A percentile compares a stretch with the other conserved stretches of the same genome.
Evolutionary conservation across 2,797 vertebrate species (phyloP).

Genomic region (Sebastes itinus): DNA sequence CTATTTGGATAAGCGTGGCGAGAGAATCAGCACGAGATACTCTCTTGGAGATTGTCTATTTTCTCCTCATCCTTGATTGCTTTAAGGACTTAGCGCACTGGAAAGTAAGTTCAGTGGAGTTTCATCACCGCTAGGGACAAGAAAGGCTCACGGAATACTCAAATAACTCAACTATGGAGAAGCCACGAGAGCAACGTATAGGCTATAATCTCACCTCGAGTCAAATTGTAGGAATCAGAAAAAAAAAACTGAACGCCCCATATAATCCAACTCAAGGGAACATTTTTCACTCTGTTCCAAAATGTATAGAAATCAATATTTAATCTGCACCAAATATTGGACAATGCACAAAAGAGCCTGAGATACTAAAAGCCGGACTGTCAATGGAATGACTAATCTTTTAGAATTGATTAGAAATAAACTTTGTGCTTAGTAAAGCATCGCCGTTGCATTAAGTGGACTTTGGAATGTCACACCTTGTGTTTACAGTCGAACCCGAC

Average conservation of each 20-base stretch:
- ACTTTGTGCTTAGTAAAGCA: conserved; percentile 32
- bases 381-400: conserved; percentile 66
- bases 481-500: conserved; percentile 13
- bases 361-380: conserved; percentile 72
- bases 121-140: conserved; percentile 26
- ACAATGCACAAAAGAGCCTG: conserved; percentile 72
- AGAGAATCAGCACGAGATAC: conserved; percentile 61
- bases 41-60: conserved; percentile 62
- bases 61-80: conserved; percentile 64
- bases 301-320: conserved; percentile 85
- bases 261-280: conserved; percentile 74
- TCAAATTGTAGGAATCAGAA: conserved; percentile 62
- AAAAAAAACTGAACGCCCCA: conserved; percentile 58
- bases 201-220: conserved; percentile 46
- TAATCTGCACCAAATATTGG: conserved; percentile 83
- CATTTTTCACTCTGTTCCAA: conserved; percentile 79
- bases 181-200: conserved; percentile 10
- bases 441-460: conserved; percentile 45
- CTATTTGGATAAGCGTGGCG: conserved; percentile 68
- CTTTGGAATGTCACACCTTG: conserved; percentile 39
- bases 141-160: conserved; percentile 38
- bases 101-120: conserved; percentile 52
- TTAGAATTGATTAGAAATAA: conserved; percentile 57
- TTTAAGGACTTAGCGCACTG: conserved; percentile 40
- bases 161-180: conserved; percentile 26